phyloP scores from a whole-genome alignment of 2,888 invertebrate species.

The Neocrepidodera transversa region DNA sequence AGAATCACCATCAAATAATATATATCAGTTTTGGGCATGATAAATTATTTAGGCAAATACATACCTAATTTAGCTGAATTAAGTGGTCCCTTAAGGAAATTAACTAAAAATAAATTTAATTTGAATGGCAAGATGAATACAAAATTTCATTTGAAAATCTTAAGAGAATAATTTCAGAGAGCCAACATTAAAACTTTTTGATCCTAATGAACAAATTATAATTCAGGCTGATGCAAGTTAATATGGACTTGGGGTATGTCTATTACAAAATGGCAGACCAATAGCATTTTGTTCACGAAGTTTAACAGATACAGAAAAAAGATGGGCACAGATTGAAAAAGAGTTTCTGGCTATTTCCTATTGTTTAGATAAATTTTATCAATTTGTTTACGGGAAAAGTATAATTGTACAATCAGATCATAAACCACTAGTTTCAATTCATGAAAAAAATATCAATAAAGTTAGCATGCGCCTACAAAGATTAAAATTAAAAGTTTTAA shows the following conservation, averaged over 20 bases:
- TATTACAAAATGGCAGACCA: conserved; percentile 21
- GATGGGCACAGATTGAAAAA: conserved; percentile 48
- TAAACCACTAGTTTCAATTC: conserved; percentile 45
- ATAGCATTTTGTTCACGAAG: conserved; percentile 46
- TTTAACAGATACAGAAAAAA: conserved; percentile 42
- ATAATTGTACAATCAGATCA: conserved; percentile 39
- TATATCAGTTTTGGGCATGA: conserved; percentile 46
- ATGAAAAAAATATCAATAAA: conserved; percentile 33
- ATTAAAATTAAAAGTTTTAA: conserved; percentile 38
- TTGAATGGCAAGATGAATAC: conserved; percentile 38
- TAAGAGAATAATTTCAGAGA: background rate
- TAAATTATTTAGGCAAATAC: conserved; percentile 43
- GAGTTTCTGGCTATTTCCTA: conserved; percentile 50
- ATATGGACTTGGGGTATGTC: background rate
- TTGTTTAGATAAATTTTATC: conserved; percentile 48
- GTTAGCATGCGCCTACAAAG: conserved; percentile 29
- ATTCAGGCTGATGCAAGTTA: background rate
- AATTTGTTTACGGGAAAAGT: conserved; percentile 49
- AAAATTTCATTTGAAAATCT: background rate
- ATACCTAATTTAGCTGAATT: conserved; percentile 37
- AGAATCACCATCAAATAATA: conserved; percentile 43
- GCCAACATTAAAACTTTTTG: background rate
- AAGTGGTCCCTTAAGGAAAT: conserved; percentile 32
- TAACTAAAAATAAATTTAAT: conserved; percentile 44
- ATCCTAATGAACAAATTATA: background rate